Conservation (phyloP, 2,113 vertebrate species). For the Amphiprion ocellaris region DNA sequence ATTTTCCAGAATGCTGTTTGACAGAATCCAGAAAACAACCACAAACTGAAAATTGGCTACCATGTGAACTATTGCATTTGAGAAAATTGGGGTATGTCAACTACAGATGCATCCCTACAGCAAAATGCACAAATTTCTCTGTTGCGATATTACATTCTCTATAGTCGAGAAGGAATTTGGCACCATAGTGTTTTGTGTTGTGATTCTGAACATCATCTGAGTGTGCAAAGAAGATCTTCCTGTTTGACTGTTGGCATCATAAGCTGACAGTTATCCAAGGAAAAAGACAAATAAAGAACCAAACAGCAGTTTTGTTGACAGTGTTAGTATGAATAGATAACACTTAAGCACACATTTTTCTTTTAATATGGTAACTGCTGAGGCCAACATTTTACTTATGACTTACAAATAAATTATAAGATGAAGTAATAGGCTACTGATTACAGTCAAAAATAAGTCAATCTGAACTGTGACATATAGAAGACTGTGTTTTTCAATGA, state of each 20-base stretch:
- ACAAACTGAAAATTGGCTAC: not conserved
- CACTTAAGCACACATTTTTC: not conserved
- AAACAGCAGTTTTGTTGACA: slow-evolving; percentile 1
- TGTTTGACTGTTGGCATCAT: not conserved
- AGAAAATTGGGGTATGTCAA: not conserved
- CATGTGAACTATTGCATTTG: not conserved
- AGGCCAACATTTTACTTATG: not conserved
- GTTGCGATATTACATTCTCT: not conserved
- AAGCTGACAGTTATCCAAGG: no score
- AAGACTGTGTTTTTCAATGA: no score
- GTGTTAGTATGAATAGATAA: not conserved
- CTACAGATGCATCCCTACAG: not conserved
- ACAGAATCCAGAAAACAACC: slow-evolving; percentile 16
- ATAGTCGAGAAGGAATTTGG: not conserved
- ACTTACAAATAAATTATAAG: not conserved
- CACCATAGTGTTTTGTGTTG: not conserved
- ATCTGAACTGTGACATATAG: no score
- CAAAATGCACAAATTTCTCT: not conserved
- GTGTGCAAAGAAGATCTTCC: not conserved
- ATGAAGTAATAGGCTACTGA: not conserved
- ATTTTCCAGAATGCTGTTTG: slow-evolving; percentile 16
- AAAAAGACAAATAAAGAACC: not conserved
- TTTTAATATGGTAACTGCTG: not conserved
- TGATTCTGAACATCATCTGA: not conserved
- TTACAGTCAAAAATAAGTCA: not conserved